phyloP scores from a whole-genome alignment of 1,140 invertebrate species.

The Thaumatotibia leucotreta region DNA sequence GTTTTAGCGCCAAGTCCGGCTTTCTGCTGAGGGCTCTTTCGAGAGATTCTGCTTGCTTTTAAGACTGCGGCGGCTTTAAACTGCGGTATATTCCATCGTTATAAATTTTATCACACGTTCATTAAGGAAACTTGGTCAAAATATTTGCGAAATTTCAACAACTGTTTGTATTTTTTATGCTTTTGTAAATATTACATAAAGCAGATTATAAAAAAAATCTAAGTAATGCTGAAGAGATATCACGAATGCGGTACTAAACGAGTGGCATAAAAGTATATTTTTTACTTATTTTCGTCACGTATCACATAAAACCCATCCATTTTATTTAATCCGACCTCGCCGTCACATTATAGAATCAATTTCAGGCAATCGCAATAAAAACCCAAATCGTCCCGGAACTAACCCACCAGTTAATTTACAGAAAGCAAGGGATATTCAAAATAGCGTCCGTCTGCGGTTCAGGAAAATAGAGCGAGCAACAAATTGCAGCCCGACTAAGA shows the following conservation, averaged over 20 bases:
- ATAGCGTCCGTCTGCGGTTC: conserved; percentile 53
- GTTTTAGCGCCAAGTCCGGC: background rate
- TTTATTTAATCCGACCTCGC: background rate
- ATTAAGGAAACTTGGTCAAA: background rate
- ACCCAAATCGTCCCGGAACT: background rate
- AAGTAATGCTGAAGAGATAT: no score
- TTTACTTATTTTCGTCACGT: background rate
- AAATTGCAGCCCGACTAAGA: conserved; percentile 49
- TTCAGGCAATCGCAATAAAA: background rate
- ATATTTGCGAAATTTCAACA: background rate
- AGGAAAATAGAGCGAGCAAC: conserved; percentile 56
- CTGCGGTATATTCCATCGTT: background rate
- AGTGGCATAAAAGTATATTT: no score
- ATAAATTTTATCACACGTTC: background rate
- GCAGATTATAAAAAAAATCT: no score
- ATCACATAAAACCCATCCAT: background rate
- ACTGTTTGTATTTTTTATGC: background rate
- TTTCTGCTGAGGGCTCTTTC: background rate
- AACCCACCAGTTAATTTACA: conserved; percentile 39
- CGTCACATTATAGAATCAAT: background rate
- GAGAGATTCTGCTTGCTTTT: background rate
- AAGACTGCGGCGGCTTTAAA: background rate
- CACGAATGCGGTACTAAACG: no score
- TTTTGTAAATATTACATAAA: no score
- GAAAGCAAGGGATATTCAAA: conserved; percentile 56